These are phyloP conservation scores for Diacarnus erythraeanus DNA, from an alignment of 37 sponge, comb jelly and placozoan genomes.

Conservation along the genomic window DNA sequence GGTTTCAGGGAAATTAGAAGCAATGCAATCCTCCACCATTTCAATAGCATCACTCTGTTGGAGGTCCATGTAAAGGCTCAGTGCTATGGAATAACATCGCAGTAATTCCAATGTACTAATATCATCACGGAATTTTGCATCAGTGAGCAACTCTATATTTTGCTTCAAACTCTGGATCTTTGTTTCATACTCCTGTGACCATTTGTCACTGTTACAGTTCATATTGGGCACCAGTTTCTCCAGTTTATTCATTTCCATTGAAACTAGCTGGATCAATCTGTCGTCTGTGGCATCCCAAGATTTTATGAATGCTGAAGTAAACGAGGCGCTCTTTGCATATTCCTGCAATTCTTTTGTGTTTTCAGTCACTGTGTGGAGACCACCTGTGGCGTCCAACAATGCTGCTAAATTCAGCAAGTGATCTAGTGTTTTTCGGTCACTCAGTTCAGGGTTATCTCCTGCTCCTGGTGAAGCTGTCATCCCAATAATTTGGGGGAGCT, in stretches of 20 bases:
- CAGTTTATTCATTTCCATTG: constrained; percentile 14
- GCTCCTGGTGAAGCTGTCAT: constrained; percentile 83
- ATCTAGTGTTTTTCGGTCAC: constrained; percentile 13
- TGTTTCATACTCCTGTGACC: constrained; percentile 7
- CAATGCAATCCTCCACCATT: constrained; percentile 17
- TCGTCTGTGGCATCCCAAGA: constrained; percentile 41
- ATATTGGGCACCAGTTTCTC: not conserved
- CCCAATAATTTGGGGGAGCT: constrained; percentile 60
- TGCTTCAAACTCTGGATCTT: constrained; percentile 12
- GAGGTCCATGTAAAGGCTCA: constrained; percentile 52
- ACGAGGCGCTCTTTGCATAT: constrained; percentile 4
- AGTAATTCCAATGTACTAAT: constrained; percentile 30
- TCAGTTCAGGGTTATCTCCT: constrained; percentile 29
- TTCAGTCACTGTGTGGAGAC: constrained; percentile 34
- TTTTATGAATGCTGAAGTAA: not conserved
- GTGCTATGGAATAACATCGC: constrained; percentile 29
- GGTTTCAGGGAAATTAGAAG: constrained; percentile 14
- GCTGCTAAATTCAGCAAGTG: constrained; percentile 59
- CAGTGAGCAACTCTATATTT: constrained; percentile 1
- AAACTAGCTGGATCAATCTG: not conserved
- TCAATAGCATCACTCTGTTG: constrained; percentile 45
- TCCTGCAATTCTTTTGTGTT: constrained; percentile 32
- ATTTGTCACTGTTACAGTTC: not conserved
- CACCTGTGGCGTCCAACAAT: constrained; percentile 59
- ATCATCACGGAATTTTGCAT: constrained; percentile 18